These are phyloP conservation scores for Malurus alboscapulatus DNA, from an alignment of 2,113 vertebrate genomes.

Conservation along the genomic window DNA sequence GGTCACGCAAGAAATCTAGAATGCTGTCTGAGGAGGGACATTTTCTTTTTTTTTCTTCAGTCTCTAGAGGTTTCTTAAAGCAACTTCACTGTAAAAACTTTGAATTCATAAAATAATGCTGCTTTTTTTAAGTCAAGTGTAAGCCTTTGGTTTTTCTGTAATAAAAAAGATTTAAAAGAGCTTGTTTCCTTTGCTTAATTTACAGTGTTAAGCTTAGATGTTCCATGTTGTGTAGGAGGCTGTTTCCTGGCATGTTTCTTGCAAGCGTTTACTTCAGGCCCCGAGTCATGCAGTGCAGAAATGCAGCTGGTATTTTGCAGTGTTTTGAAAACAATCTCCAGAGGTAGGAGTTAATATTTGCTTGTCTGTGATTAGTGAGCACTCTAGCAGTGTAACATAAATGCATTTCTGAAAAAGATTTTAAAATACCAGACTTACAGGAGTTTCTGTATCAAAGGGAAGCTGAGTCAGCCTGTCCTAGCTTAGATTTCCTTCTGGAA, in stretches of 20 bases:
- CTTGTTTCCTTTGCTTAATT: slow-evolving; percentile 1
- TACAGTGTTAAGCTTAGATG: background rate
- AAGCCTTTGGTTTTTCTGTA: slow-evolving; percentile 72
- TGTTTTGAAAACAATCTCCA: background rate
- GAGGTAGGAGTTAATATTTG: background rate
- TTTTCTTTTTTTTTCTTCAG: slow-evolving; percentile 45
- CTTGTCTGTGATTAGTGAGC: background rate
- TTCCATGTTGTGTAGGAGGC: background rate
- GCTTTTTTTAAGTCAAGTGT: slow-evolving; percentile 64
- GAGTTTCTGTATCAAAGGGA: background rate
- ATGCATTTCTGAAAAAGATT: background rate
- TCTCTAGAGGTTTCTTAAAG: slow-evolving; percentile 54
- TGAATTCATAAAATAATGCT: slow-evolving; percentile 40
- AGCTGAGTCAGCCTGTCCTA: background rate
- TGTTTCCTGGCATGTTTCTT: background rate
- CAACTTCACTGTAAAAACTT: slow-evolving; percentile 58
- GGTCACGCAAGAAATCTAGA: background rate
- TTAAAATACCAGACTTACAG: background rate
- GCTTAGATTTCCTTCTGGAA: background rate
- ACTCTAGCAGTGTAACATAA: background rate
- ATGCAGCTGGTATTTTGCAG: background rate
- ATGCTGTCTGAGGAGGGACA: background rate
- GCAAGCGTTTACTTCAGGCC: fast-evolving
- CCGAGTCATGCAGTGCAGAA: background rate
- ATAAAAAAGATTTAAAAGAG: slow-evolving; percentile 69